Conservation (phyloP, 2,797 vertebrate genomes). For the Tympanoctomys barrerae region DNA sequence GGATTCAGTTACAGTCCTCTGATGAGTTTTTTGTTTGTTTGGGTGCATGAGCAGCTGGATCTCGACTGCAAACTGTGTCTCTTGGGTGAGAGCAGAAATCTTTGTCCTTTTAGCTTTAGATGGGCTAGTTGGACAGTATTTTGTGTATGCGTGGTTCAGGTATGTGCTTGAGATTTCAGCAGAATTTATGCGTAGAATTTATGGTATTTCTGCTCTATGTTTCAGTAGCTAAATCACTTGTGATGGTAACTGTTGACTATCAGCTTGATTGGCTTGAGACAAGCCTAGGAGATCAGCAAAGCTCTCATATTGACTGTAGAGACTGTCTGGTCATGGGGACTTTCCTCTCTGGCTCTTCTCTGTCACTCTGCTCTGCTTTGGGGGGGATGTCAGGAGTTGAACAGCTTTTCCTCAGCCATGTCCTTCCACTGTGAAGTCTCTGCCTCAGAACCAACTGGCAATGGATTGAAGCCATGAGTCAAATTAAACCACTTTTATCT, state of each 20-base stretch:
- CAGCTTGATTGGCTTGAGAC: background rate
- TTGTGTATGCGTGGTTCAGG: accelerated
- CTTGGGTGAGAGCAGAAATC: background rate
- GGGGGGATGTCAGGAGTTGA: background rate
- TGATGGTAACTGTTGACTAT: background rate
- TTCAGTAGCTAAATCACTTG: background rate
- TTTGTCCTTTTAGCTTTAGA: background rate
- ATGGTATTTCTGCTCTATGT: background rate
- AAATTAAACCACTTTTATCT: no score
- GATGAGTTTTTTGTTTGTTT: background rate
- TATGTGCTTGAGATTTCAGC: background rate
- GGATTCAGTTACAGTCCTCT: constrained; percentile 23
- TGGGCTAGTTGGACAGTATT: background rate
- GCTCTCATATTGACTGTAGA: background rate
- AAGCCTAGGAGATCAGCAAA: background rate
- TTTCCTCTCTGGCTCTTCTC: background rate
- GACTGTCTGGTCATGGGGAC: background rate
- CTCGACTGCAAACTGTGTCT: background rate
- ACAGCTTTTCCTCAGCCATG: background rate
- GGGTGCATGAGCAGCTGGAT: background rate
- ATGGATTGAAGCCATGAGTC: no score
- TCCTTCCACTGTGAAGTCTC: no score
- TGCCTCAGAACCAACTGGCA: no score
- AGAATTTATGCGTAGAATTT: background rate
- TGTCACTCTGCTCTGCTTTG: background rate